These are phyloP conservation scores for Seira musarum DNA, from an alignment of 2,888 invertebrate species.

Conservation along the genomic window DNA sequence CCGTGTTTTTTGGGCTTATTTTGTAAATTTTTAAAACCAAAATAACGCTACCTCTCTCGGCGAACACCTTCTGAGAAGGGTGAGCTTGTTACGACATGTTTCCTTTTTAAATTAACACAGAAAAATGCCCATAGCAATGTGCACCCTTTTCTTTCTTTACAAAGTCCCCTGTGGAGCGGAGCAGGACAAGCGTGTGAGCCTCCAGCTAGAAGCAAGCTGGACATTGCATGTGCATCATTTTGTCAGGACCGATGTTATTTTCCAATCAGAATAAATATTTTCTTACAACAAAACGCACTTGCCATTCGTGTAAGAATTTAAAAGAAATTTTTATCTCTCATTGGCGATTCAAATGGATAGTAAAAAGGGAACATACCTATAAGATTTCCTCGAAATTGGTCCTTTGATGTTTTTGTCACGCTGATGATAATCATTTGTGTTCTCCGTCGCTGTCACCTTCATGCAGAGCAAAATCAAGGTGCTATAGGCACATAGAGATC, in stretches of 20 bases:
- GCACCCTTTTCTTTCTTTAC: conserved; percentile 29
- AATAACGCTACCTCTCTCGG: no score
- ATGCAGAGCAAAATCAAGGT: neutral
- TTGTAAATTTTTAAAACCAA: no score
- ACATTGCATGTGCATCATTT: neutral
- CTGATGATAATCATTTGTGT: conserved; percentile 22
- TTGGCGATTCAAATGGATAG: neutral
- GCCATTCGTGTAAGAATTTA: neutral
- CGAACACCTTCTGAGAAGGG: no score
- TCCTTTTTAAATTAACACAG: neutral
- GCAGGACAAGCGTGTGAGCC: conserved; percentile 50
- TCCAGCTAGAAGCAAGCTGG: conserved; percentile 21
- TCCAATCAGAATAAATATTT: conserved; percentile 28
- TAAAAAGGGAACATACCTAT: neutral
- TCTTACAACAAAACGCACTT: neutral
- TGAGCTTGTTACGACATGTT: no score
- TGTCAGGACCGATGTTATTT: conserved; percentile 24
- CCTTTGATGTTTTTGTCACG: conserved; percentile 25
- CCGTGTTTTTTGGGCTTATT: no score
- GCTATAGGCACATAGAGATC: neutral
- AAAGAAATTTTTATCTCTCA: neutral
- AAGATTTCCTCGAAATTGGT: conserved; percentile 29
- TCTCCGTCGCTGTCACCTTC: conserved; percentile 46
- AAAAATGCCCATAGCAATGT: neutral
- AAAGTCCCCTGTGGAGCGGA: conserved; percentile 44